Evolutionary conservation across 2,888 invertebrate species (phyloP), one percentile per base, ranked within the genome.

Genomic region (Phania funesta): DNA sequence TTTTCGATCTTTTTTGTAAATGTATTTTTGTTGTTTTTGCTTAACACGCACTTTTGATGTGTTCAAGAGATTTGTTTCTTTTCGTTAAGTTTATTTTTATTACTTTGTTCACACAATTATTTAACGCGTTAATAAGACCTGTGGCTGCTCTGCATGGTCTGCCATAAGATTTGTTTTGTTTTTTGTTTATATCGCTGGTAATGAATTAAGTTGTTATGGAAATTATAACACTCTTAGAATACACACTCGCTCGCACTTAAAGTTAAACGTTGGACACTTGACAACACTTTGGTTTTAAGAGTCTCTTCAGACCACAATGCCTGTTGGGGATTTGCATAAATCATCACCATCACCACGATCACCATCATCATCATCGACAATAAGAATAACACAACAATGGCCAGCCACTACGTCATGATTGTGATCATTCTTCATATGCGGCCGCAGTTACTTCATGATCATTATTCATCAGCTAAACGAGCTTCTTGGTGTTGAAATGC

Each of bases 131-230:
- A 44, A 68, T 71, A 65, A 58, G 44, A n/a, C 8, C 60, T n/a
- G n/a, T n/a, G n/a, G n/a, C n/a, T 41, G 48, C 50, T 68, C 44
- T 20, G 50, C 35, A 9, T 67, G 50, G 13, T 38, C 52, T 77
- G 46, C 13, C 29, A 22, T 9, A n/a, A 7, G 1, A 18, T 13
- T n/a, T 24, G 26, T 48, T 0, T 18, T 38, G 1, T 8, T 67
- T 13, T 38, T 50, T 46, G 41, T 48, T 9, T 73, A 16, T 7
- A 24, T 48, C n/a, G 32, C n/a, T 62, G 71, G 41, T 56, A 73
- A 74, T 70, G 82, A 82, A 82, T 82, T 78, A 82, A 82, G 82
- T 70, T 78, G 82, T 82, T 82, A 82, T 82, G 82, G 82, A 82
- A 82, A 82, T 82, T 74, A 78, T 78, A 78, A 82, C 68, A 78